Conservation (phyloP, 2,797 vertebrate species). For the Hylomyscus alleni region DNA sequence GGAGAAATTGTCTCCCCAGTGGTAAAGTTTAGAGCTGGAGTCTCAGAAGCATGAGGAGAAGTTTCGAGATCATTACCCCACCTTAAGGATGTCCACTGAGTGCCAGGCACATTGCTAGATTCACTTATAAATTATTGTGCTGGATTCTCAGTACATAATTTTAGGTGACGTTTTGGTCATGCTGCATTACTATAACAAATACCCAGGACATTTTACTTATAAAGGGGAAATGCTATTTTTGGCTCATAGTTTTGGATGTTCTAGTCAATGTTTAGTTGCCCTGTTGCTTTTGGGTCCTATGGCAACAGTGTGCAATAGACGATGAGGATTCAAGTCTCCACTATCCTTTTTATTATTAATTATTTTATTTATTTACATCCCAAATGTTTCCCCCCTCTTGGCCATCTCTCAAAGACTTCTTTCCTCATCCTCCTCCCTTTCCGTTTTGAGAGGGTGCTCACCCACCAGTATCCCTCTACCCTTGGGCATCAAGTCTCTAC, state of each 20-base stretch:
- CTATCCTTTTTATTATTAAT: neutral
- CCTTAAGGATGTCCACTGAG: conserved; percentile 7
- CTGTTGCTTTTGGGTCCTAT: neutral
- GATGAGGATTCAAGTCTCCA: neutral
- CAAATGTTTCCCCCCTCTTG: no score
- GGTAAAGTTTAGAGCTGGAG: neutral
- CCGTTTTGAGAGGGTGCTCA: neutral
- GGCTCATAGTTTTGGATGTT: neutral
- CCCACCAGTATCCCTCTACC: neutral
- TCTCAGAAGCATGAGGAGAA: neutral
- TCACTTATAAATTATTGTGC: neutral
- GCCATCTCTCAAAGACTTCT: neutral
- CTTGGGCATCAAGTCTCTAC: neutral
- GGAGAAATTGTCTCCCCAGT: neutral
- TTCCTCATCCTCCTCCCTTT: neutral
- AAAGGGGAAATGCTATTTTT: neutral
- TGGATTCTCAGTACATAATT: neutral
- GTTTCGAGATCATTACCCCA: neutral
- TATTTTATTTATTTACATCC: no score
- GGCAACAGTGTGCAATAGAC: neutral
- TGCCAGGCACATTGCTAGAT: neutral
- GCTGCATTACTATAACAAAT: neutral
- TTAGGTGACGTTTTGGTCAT: neutral
- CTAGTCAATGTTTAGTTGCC: no score
- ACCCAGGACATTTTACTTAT: neutral